Conservation (phyloP, 2,888 invertebrate genomes). For the Acanthococcus lagerstroemiae region DNA sequence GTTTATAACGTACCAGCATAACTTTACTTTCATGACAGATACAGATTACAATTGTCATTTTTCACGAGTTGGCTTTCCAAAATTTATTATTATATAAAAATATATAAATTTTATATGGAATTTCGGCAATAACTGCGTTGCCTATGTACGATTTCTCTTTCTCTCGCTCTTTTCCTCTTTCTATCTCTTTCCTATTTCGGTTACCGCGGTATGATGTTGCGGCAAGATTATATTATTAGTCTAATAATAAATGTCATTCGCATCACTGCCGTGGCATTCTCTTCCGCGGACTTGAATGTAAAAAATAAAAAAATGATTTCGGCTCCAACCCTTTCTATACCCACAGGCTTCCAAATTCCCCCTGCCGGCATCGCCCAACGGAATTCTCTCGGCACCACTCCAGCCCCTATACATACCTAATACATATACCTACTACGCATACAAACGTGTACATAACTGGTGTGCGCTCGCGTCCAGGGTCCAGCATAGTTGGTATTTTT, state of each 20-base stretch:
- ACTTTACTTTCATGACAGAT: conserved; percentile 15
- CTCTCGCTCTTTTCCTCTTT: not conserved
- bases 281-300: no score
- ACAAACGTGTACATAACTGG: no score
- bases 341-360: no score
- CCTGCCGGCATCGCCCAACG: no score
- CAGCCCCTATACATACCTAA: no score
- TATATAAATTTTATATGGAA: not conserved
- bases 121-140: not conserved
- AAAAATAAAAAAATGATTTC: no score
- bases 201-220: no score
- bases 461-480: no score
- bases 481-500: not conserved
- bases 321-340: not conserved
- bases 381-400: no score
- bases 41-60: conserved; percentile 29
- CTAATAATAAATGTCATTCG: not conserved
- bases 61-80: not conserved
- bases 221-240: no score
- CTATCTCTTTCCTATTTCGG: not conserved
- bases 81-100: not conserved
- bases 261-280: not conserved
- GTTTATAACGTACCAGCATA: not conserved
- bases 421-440: no score
- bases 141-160: not conserved